These are phyloP conservation scores for Macaca fascicularis DNA, from an alignment of 2,113 vertebrate genomes.

Conservation along the genomic window T2T-MFA8v1.1 NC_088386.1:41949501-41950000, in stretches of 20 bases:
- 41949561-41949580: neutral
- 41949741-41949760: neutral
- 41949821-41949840: neutral
- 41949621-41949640: neutral
- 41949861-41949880: neutral
- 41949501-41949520: neutral
- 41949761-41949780: neutral
- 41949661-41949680: neutral
- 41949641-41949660: neutral
- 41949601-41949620: neutral
- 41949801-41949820: neutral
- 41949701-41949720: neutral
- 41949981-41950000: neutral
- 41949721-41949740: neutral
- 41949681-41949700: neutral
- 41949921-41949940: neutral
- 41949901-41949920: neutral
- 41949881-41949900: neutral
- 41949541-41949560: neutral
- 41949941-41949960: neutral
- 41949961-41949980: neutral
- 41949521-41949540: neutral
- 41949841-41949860: neutral
- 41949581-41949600: constrained; percentile 40
- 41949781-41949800: neutral